A percentile compares a stretch with the other conserved stretches of the same genome.
These are phyloP conservation scores for Chelonia mydas DNA, from an alignment of 2,797 vertebrate genomes.

Conservation along the genomic window DNA sequence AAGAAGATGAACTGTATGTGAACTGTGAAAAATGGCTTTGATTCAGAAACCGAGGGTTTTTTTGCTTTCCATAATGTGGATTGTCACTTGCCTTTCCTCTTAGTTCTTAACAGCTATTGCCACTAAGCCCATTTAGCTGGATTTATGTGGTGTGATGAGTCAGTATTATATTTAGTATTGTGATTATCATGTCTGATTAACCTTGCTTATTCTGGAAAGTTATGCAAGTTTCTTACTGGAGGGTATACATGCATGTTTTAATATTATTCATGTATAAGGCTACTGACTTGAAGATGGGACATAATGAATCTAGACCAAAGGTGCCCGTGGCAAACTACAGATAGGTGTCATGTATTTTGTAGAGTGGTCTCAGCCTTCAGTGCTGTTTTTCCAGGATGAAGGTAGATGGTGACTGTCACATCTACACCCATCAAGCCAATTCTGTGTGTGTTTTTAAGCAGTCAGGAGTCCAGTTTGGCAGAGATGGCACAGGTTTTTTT, in stretches of 20 bases:
- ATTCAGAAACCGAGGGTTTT: constrained; percentile 6
- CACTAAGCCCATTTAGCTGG: constrained; percentile 42
- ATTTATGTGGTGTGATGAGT: constrained; percentile 52
- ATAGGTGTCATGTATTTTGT: background rate
- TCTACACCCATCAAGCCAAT: background rate
- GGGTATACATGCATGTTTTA: constrained; percentile 51
- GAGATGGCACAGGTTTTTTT: background rate
- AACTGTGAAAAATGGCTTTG: constrained; percentile 31
- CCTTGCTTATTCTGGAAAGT: constrained; percentile 59
- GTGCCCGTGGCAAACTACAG: constrained; percentile 29
- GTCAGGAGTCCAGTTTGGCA: constrained; percentile 9
- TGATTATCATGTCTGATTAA: constrained; percentile 64
- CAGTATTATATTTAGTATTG: constrained; percentile 59
- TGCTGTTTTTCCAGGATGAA: constrained; percentile 11
- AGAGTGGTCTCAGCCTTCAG: constrained; percentile 3
- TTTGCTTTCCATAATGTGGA: constrained; percentile 49
- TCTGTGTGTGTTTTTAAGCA: background rate
- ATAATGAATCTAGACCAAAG: constrained; percentile 45
- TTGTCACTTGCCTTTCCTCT: constrained; percentile 4
- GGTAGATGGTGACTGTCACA: background rate
- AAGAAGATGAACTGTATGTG: background rate
- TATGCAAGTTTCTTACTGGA: constrained; percentile 54
- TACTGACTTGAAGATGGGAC: constrained; percentile 1
- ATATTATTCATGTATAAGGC: constrained; percentile 33
- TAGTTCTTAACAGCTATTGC: constrained; percentile 23